phyloP scores from a whole-genome alignment of 2,797 vertebrate species.

The Syncerus caffer region DNA sequence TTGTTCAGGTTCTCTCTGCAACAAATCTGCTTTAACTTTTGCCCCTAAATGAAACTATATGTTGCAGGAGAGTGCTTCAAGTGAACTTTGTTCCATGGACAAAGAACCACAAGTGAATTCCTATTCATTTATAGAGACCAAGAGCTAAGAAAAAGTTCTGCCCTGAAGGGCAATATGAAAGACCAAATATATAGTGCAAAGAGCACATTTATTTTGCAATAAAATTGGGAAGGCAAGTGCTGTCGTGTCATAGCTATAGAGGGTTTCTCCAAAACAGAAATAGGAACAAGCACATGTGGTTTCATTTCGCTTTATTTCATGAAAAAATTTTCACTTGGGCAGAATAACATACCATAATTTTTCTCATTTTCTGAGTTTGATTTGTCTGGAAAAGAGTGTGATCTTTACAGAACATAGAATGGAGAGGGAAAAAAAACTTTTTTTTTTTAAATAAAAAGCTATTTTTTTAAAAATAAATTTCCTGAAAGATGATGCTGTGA shows the following conservation, averaged over 20 bases:
- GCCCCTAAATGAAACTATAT: not conserved
- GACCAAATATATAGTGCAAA: not conserved
- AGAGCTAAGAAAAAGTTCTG: not conserved
- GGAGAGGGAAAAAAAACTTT: not conserved
- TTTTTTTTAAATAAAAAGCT: not conserved
- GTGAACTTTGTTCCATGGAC: not conserved
- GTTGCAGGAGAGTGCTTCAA: not conserved
- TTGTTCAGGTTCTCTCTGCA: not conserved
- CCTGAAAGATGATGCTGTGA: too few species aligned
- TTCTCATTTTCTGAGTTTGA: constrained; percentile 21
- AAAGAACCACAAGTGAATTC: not conserved
- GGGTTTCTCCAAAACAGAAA: constrained; percentile 56
- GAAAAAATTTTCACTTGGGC: not conserved
- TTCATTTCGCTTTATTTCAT: constrained; percentile 60
- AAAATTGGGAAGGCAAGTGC: not conserved
- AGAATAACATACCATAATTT: not conserved
- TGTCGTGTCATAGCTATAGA: not conserved
- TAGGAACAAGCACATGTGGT: constrained; percentile 42
- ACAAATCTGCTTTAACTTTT: not conserved
- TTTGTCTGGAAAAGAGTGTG: not conserved
- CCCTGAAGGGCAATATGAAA: not conserved
- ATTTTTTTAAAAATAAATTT: not conserved
- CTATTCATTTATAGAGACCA: not conserved
- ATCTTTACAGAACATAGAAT: constrained; percentile 15
- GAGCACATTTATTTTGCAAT: constrained; percentile 27